These are phyloP conservation scores for Apoda limacodes DNA, from an alignment of 2,888 invertebrate species.

Conservation along the genomic window DNA sequence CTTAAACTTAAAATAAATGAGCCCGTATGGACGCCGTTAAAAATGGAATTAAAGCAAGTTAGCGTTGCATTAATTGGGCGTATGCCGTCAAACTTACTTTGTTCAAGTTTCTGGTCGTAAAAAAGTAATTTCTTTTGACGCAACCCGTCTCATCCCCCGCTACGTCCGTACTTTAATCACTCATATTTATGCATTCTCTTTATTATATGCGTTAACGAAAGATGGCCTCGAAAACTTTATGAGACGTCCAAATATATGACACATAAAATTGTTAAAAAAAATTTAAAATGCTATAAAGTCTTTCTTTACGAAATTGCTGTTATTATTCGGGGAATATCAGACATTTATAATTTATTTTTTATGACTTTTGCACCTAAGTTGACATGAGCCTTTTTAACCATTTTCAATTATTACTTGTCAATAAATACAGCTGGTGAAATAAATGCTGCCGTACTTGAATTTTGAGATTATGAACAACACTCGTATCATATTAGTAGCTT, in stretches of 20 bases:
- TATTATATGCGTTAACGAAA: slow-evolving; percentile 49
- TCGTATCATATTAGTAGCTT: too few species aligned
- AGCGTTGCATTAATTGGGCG: slow-evolving; percentile 33
- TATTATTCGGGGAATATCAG: too few species aligned
- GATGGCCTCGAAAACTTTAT: slow-evolving; percentile 36
- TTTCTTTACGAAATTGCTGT: too few species aligned
- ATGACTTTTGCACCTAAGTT: too few species aligned
- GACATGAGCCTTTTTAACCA: too few species aligned
- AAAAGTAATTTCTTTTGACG: slow-evolving; percentile 41
- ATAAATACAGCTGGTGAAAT: too few species aligned
- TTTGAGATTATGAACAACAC: too few species aligned
- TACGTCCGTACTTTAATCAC: slow-evolving; percentile 53
- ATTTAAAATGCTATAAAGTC: too few species aligned
- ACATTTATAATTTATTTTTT: too few species aligned
- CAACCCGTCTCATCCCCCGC: slow-evolving; percentile 37
- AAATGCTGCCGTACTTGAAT: too few species aligned
- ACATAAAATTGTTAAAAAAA: too few species aligned
- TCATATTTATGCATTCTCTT: slow-evolving; percentile 55
- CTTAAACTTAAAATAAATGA: slow-evolving; percentile 25
- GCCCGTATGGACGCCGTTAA: slow-evolving; percentile 35
- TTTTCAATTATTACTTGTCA: too few species aligned
- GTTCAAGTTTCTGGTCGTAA: slow-evolving; percentile 43
- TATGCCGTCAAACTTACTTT: slow-evolving; percentile 37
- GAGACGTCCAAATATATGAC: slow-evolving; percentile 27
- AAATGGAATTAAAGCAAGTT: slow-evolving; percentile 44